These are phyloP conservation scores for Ptychodera flava DNA, from an alignment of 35 echinoderm and acorn worm genomes.

Conservation along the genomic window DNA sequence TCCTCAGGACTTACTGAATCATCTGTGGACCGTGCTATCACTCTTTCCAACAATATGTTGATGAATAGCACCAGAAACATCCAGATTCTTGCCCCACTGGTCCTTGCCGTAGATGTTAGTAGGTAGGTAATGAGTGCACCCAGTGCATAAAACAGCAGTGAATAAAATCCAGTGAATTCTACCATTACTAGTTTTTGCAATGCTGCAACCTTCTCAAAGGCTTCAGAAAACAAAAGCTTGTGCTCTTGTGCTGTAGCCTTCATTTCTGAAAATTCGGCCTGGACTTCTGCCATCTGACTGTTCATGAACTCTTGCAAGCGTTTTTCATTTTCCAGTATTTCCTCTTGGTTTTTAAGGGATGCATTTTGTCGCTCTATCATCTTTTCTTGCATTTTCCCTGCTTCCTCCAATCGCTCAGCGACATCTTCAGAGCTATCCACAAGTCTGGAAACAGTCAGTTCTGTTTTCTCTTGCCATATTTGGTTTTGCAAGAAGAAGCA, in stretches of 20 bases:
- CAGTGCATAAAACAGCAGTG: slow-evolving; percentile 60
- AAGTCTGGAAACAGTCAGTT: slow-evolving; percentile 66
- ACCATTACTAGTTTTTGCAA: slow-evolving; percentile 79
- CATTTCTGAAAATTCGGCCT: slow-evolving; percentile 59
- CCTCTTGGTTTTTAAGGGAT: slow-evolving; percentile 68
- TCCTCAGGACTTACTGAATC: slow-evolving; percentile 45
- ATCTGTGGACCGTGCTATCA: slow-evolving; percentile 30
- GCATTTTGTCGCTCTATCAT: slow-evolving; percentile 74
- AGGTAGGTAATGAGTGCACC: slow-evolving; percentile 59
- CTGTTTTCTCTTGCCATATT: slow-evolving; percentile 93
- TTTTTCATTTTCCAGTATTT: slow-evolving; percentile 75
- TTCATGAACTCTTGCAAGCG: slow-evolving; percentile 47
- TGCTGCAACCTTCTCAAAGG: slow-evolving; percentile 54
- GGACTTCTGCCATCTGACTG: slow-evolving; percentile 43
- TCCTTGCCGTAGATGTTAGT: slow-evolving; percentile 70
- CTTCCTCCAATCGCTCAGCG: slow-evolving; percentile 65
- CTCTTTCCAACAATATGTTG: slow-evolving; percentile 55
- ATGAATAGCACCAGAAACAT: slow-evolving; percentile 51
- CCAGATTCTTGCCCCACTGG: slow-evolving; percentile 57
- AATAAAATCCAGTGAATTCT: slow-evolving; percentile 92
- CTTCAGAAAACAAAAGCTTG: slow-evolving; percentile 62
- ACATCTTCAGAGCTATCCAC: slow-evolving; percentile 75
- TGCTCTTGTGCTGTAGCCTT: slow-evolving; percentile 68
- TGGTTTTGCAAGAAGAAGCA: slow-evolving; percentile 96
- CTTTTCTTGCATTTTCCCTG: slow-evolving; percentile 62